These are phyloP conservation scores for Ateles fusciceps DNA, from an alignment of 2,797 vertebrate genomes.

Conservation along the genomic window DNA sequence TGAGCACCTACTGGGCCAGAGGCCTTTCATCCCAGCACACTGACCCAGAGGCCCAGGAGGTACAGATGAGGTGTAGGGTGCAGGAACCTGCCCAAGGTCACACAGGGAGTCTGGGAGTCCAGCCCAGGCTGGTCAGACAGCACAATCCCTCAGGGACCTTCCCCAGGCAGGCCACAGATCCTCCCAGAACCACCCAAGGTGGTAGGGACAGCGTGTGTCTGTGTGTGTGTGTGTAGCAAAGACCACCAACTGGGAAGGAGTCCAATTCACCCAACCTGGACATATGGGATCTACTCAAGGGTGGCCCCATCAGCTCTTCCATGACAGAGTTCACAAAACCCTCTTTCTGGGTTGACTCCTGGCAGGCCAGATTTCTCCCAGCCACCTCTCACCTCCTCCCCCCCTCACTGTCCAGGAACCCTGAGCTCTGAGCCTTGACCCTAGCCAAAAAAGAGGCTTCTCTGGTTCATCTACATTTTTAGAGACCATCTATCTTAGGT, in stretches of 20 bases:
- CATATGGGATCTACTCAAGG: rapidly evolving
- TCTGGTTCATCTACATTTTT: neutral
- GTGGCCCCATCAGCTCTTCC: too few relatives aligned
- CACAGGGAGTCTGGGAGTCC: neutral
- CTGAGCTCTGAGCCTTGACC: neutral
- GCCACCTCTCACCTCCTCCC: neutral
- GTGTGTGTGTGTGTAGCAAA: neutral
- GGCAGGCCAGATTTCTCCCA: neutral
- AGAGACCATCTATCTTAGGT: neutral
- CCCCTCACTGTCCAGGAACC: neutral
- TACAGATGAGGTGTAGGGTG: rapidly evolving
- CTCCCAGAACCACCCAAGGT: neutral
- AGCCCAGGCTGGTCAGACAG: too few relatives aligned
- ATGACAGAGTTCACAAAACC: neutral
- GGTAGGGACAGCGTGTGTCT: neutral
- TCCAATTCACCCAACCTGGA: neutral
- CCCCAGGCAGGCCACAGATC: neutral
- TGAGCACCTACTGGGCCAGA: neutral
- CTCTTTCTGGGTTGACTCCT: neutral
- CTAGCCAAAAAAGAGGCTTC: neutral
- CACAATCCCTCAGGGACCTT: neutral
- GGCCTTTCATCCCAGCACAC: neutral
- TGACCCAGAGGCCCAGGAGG: neutral
- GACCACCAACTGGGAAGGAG: neutral
- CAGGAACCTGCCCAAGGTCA: too few relatives aligned